Evolutionary conservation across 2,797 vertebrate species (phyloP).

Genomic region (Alcedo quadribrachys): DNA sequence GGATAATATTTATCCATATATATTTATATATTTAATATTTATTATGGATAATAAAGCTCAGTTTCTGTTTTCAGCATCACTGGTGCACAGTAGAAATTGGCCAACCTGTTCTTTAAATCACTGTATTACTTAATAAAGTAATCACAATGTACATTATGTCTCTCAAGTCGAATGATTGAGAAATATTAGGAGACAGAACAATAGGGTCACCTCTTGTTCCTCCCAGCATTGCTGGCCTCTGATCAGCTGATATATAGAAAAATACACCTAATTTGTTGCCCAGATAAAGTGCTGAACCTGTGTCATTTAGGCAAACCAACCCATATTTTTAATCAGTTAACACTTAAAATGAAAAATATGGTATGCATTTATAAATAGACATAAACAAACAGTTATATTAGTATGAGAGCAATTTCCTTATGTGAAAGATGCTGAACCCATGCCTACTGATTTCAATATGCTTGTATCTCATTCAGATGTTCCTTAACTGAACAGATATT

Average conservation of each 20-base stretch:
- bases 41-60: neutral
- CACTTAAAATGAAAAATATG: neutral
- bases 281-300: neutral
- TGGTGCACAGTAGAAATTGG: neutral
- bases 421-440: neutral
- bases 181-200: rapidly evolving
- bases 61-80: neutral
- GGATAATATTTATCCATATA: no score
- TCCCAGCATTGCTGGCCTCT: rapidly evolving
- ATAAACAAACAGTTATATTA: neutral
- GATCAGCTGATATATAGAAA: neutral
- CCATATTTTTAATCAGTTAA: neutral
- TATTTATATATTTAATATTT: no score
- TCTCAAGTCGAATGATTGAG: neutral
- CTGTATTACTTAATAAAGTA: neutral
- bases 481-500: neutral
- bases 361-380: neutral
- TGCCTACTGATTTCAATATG: neutral
- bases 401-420: neutral
- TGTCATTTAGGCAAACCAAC: neutral
- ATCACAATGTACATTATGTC: neutral
- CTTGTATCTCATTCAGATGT: neutral
- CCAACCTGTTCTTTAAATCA: neutral
- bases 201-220: neutral
- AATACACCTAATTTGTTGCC: neutral